phyloP scores from a whole-genome alignment of 2,888 invertebrate species.

The Meta bourneti region DNA sequence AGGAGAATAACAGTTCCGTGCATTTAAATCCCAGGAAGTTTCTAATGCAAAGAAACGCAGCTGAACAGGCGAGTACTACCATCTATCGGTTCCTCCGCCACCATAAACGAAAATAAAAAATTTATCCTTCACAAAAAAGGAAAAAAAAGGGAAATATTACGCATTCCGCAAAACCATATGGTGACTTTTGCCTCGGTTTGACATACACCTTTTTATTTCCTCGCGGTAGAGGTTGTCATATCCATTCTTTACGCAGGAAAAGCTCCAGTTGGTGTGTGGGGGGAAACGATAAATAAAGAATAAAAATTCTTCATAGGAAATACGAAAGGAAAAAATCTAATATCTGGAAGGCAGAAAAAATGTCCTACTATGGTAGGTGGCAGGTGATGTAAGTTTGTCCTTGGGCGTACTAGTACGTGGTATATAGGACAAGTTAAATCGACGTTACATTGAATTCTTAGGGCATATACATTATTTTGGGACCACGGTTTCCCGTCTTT shows the following conservation, averaged over 20 bases:
- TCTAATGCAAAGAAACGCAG: too few relatives aligned
- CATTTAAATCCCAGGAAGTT: too few relatives aligned
- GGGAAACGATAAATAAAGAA: slow-evolving; percentile 42
- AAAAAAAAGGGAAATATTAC: slow-evolving; percentile 35
- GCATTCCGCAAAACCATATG: slow-evolving; percentile 55
- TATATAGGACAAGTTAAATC: slow-evolving; percentile 51
- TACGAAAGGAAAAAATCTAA: slow-evolving; percentile 46
- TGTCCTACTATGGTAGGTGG: slow-evolving; percentile 23
- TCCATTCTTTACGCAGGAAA: slow-evolving; percentile 64
- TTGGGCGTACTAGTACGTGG: slow-evolving; percentile 24
- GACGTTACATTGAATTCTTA: slow-evolving; percentile 66
- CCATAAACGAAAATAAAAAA: slow-evolving; percentile 29
- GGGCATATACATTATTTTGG: slow-evolving; percentile 57
- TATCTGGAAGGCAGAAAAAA: slow-evolving; percentile 60
- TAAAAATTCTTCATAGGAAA: background rate
- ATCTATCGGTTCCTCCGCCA: slow-evolving; percentile 30
- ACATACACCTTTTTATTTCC: slow-evolving; percentile 58
- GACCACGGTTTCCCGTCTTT: slow-evolving; percentile 18
- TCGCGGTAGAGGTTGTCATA: slow-evolving; percentile 58
- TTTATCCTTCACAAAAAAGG: background rate
- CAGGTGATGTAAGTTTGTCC: slow-evolving; percentile 65
- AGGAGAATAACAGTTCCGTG: too few relatives aligned
- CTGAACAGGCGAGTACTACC: background rate
- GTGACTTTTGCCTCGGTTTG: slow-evolving; percentile 45
- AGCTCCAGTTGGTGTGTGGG: slow-evolving; percentile 31